phyloP scores from a whole-genome alignment of 2,797 vertebrate genomes.

The Pagetopsis macropterus region DNA sequence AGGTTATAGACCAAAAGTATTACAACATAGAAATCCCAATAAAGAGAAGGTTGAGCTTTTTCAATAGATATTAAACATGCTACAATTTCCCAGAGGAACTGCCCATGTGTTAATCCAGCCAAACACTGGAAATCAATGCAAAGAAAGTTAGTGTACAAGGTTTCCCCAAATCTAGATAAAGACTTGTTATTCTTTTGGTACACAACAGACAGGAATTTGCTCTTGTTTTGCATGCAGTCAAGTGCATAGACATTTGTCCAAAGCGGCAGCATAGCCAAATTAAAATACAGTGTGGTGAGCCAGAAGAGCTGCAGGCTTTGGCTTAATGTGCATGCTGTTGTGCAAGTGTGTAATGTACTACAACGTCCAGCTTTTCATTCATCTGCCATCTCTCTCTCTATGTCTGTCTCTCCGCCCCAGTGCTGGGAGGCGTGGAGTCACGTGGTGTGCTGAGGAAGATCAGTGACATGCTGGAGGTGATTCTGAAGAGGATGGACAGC shows the following conservation, averaged over 20 bases:
- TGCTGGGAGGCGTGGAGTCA: slow-evolving; percentile 90
- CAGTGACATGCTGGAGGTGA: slow-evolving; percentile 94
- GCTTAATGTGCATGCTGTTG: slow-evolving; percentile 35
- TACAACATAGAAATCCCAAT: not conserved
- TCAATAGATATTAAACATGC: not conserved
- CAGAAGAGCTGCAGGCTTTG: slow-evolving; percentile 39
- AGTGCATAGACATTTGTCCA: slow-evolving; percentile 35
- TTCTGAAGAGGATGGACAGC: slow-evolving; percentile 91
- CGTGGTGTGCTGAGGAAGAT: slow-evolving; percentile 91
- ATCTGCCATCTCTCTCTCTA: slow-evolving; percentile 25
- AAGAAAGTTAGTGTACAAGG: not conserved
- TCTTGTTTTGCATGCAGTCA: slow-evolving; percentile 34
- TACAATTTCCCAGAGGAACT: not conserved
- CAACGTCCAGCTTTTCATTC: slow-evolving; percentile 36
- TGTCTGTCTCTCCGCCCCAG: slow-evolving; percentile 74
- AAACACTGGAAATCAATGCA: not conserved
- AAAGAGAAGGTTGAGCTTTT: not conserved
- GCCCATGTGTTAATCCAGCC: not conserved
- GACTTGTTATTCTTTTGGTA: slow-evolving; percentile 17
- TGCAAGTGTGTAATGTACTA: slow-evolving; percentile 17
- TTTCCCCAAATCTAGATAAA: slow-evolving; percentile 13
- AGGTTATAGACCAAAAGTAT: not conserved
- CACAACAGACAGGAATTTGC: slow-evolving; percentile 17
- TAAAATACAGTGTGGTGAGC: slow-evolving; percentile 23
- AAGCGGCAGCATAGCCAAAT: slow-evolving; percentile 37